Base-by-base conservation (phyloP, 2,797 vertebrate genomes). In the Catharus ustulatus region DNA sequence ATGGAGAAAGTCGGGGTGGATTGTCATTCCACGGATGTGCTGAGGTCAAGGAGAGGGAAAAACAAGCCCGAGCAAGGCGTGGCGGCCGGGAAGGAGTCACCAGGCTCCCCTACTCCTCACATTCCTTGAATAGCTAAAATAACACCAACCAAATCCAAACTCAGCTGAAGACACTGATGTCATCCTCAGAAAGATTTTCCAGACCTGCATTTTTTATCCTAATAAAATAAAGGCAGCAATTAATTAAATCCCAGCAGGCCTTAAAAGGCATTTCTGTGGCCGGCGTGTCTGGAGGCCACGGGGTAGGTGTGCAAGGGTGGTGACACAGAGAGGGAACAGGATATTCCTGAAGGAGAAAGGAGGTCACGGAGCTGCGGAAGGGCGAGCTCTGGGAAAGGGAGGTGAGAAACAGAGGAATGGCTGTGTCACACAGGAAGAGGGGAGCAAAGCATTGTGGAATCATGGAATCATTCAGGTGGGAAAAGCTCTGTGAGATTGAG, bases 101-200 rank as follows among this genome's bases (percentile, higher is more conserved):
- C 14, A 49, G 49, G 61, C 90, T 89, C 71, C 57, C 27, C 54
- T 46, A 10, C 87, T 95, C 78, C 81, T 87, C 61, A 30, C 93
- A 95, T 96, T 95, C 93, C 52, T 92, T 54, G 79, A 74, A 96
- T 96, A 96, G 82, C 84, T 96, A 24, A 84, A 92, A 74, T 64
- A 96, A 74, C 88, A 90, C 81, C 15, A 67, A 52, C 67, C 83
- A 85, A 80, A 91, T 80, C 89, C 93, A 89, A 92, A 71, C 91
- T 93, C 64, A 75, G 73, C 88, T 59, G 64, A 95, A 80, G 89
- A 68, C 82, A 49, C 84, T 95, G 95, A 94, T 89, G 95, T 95
- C 95, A 95, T 84, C 87, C 61, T 36, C 9, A 1, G 83, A 89
- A 92, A 89, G 84, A 91, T 92, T 95, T 91, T 49, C 78, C 73